Conservation (phyloP, 1,140 invertebrate species). For the Drosophila orosa region DNA sequence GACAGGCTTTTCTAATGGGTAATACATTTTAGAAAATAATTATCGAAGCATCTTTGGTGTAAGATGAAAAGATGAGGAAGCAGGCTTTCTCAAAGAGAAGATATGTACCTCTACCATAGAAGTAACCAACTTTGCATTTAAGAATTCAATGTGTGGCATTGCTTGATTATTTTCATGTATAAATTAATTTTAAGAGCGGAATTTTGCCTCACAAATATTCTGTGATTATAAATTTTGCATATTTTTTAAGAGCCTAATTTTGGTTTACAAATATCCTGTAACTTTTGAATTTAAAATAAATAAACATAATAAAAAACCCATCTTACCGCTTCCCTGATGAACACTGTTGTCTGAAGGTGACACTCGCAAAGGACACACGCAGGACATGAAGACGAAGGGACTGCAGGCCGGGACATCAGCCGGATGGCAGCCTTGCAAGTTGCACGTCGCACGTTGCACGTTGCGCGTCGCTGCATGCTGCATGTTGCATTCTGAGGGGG, state of each 20-base stretch:
- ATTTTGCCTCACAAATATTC: too few relatives aligned
- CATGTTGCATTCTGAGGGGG: constrained; percentile 18
- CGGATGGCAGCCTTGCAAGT: constrained; percentile 34
- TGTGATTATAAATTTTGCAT: too few relatives aligned
- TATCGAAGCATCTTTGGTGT: too few relatives aligned
- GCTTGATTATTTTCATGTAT: too few relatives aligned
- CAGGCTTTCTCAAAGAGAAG: too few relatives aligned
- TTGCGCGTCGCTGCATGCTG: constrained; percentile 11
- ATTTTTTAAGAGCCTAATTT: too few relatives aligned
- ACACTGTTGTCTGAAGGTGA: constrained; percentile 59
- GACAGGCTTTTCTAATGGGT: background rate
- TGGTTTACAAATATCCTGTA: too few relatives aligned
- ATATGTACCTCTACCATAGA: too few relatives aligned
- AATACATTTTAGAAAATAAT: background rate
- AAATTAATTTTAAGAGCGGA: too few relatives aligned
- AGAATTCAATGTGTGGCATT: too few relatives aligned
- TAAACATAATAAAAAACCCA: background rate
- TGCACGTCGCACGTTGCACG: constrained; percentile 28
- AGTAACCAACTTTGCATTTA: too few relatives aligned
- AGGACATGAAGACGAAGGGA: constrained; percentile 11
- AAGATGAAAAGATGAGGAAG: too few relatives aligned
- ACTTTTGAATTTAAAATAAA: background rate
- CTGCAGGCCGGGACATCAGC: constrained; percentile 6
- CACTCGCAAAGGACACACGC: constrained; percentile 18
- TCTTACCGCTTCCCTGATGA: background rate